phyloP scores from a whole-genome alignment of 2,113 vertebrate genomes.

The Peromyscus californicus region DNA sequence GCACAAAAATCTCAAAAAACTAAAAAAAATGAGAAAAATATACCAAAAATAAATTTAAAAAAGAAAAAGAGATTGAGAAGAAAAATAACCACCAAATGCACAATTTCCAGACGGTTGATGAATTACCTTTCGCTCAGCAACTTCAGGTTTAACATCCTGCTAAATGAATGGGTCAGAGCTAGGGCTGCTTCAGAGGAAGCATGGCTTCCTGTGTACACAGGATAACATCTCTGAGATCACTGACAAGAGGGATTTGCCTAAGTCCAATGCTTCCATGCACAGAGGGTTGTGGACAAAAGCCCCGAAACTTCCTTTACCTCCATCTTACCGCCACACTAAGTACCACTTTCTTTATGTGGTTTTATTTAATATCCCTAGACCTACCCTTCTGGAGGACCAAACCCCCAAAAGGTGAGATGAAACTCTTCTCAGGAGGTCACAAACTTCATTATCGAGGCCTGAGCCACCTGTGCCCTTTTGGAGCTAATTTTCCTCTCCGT shows the following conservation, averaged over 20 bases:
- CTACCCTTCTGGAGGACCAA: slow-evolving; percentile 17
- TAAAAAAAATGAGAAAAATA: neutral
- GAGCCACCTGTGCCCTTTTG: neutral
- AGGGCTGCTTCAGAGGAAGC: neutral
- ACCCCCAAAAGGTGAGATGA: slow-evolving; percentile 10
- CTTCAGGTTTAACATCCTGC: neutral
- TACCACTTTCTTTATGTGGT: slow-evolving; percentile 24
- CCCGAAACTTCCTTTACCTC: slow-evolving; percentile 19
- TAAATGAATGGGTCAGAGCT: neutral
- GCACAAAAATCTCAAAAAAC: neutral
- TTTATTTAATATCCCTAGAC: slow-evolving; percentile 41
- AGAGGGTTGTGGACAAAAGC: neutral
- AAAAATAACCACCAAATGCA: neutral
- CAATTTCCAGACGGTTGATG: neutral
- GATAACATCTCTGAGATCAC: neutral
- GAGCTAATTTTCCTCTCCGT: slow-evolving; percentile 7
- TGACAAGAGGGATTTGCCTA: neutral
- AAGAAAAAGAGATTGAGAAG: neutral
- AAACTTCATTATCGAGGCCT: neutral
- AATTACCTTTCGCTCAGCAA: neutral
- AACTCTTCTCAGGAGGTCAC: neutral
- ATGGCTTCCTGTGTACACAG: neutral
- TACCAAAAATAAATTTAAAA: neutral
- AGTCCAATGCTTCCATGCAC: neutral
- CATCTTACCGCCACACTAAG: slow-evolving; percentile 29